These are phyloP conservation scores for Apostichopus californicus DNA, from an alignment of 35 echinoderm and acorn worm species.

Conservation along the genomic window DNA sequence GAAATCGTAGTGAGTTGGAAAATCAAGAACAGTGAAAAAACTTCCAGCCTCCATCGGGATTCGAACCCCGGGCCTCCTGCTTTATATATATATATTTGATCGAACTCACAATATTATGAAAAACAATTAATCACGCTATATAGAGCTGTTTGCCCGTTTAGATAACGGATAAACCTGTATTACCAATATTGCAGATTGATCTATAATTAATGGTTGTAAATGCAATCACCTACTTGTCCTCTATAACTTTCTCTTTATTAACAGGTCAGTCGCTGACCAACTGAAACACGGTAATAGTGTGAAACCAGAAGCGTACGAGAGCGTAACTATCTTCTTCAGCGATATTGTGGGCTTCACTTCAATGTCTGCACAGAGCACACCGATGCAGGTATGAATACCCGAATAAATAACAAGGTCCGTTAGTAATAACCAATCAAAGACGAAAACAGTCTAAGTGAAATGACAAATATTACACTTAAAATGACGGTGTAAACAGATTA, in stretches of 20 bases:
- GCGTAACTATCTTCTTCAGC: constrained; percentile 87
- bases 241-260: too few species aligned
- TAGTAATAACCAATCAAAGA: background rate
- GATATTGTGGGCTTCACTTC: constrained; percentile 84
- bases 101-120: background rate
- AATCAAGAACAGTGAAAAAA: too few species aligned
- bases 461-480: background rate
- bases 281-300: constrained; percentile 70
- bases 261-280: constrained; percentile 79
- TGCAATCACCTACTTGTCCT: background rate
- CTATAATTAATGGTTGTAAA: background rate
- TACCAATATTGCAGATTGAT: too few species aligned
- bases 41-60: too few species aligned
- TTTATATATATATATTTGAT: background rate
- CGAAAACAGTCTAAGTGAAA: background rate
- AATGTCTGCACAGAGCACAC: constrained; percentile 74
- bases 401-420: background rate
- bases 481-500: background rate
- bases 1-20: too few species aligned
- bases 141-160: background rate
- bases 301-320: constrained; percentile 73
- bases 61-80: too few species aligned
- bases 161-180: too few species aligned
- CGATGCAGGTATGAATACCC: constrained; percentile 68
- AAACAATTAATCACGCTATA: background rate